phyloP scores from a whole-genome alignment of 1,140 invertebrate species.

The Lethrus apterus region DNA sequence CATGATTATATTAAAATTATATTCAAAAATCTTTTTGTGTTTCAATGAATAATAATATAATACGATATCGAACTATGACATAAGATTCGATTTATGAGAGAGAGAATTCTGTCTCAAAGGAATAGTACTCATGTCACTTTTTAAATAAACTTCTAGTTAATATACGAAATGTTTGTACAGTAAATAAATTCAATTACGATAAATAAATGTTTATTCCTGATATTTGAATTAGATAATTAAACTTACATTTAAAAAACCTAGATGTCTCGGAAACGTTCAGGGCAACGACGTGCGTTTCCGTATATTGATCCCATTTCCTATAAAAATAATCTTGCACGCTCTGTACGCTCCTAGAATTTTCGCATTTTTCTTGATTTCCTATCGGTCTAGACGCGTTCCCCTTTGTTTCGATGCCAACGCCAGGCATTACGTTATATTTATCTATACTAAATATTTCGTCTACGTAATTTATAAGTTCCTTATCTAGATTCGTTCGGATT shows the following conservation, averaged over 20 bases:
- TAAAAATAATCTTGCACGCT: slow-evolving; percentile 33
- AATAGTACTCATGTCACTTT: too few species aligned
- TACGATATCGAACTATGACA: too few species aligned
- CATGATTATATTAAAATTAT: too few species aligned
- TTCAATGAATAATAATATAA: too few species aligned
- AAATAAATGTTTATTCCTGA: background rate
- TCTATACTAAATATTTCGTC: slow-evolving; percentile 38
- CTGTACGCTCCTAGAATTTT: slow-evolving; percentile 17
- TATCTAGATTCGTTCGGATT: slow-evolving; percentile 31
- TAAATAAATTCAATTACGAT: background rate
- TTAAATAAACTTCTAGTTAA: too few species aligned
- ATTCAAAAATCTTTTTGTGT: too few species aligned
- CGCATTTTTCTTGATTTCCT: slow-evolving; percentile 13
- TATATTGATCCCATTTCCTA: slow-evolving; percentile 30
- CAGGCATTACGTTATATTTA: slow-evolving; percentile 44
- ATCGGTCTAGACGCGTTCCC: slow-evolving; percentile 20
- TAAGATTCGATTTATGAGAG: too few species aligned
- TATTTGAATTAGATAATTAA: slow-evolving; percentile 11
- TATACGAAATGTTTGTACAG: background rate
- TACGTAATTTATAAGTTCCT: slow-evolving; percentile 38
- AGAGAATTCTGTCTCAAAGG: too few species aligned
- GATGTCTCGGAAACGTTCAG: slow-evolving; percentile 51
- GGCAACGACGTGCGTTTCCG: slow-evolving; percentile 45
- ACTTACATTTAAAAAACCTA: slow-evolving; percentile 50
- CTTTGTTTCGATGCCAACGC: slow-evolving; percentile 39